These are phyloP conservation scores for Oophaga pumilio DNA, from an alignment of 2,113 vertebrate genomes.

Conservation along the genomic window DNA sequence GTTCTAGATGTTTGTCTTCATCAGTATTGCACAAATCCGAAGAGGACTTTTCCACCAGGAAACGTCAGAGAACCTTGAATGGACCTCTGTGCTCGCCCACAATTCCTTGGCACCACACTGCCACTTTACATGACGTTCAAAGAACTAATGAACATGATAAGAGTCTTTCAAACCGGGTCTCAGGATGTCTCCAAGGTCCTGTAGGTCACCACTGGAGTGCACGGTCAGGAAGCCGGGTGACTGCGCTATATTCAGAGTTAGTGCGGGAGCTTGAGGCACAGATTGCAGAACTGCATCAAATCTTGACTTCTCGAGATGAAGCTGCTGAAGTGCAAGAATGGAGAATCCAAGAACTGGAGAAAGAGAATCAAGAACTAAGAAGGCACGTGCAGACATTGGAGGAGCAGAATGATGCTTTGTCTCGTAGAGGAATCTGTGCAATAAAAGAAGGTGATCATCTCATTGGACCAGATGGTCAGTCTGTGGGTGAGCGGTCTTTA, in stretches of 20 bases:
- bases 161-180: neutral
- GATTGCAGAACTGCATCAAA: slow-evolving; percentile 56
- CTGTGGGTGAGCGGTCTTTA: slow-evolving; percentile 45
- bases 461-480: neutral
- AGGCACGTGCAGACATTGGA: slow-evolving; percentile 58
- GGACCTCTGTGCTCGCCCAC: neutral
- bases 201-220: slow-evolving; percentile 22
- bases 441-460: neutral
- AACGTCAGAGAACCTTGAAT: slow-evolving; percentile 37
- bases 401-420: slow-evolving; percentile 63
- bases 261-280: slow-evolving; percentile 61
- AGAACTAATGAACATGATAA: neutral
- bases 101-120: neutral
- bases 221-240: slow-evolving; percentile 24
- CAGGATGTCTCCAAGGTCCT: neutral
- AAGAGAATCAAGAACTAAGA: slow-evolving; percentile 58
- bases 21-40: neutral
- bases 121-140: neutral
- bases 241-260: slow-evolving; percentile 55
- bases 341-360: slow-evolving; percentile 57
- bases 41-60: slow-evolving; percentile 28
- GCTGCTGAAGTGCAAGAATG: slow-evolving; percentile 21
- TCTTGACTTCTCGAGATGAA: slow-evolving; percentile 46
- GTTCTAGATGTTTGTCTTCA: slow-evolving; percentile 17
- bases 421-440: neutral